phyloP scores from a whole-genome alignment of 64 coral and sea anemone genomes.

The Stylophora pistillata region DNA sequence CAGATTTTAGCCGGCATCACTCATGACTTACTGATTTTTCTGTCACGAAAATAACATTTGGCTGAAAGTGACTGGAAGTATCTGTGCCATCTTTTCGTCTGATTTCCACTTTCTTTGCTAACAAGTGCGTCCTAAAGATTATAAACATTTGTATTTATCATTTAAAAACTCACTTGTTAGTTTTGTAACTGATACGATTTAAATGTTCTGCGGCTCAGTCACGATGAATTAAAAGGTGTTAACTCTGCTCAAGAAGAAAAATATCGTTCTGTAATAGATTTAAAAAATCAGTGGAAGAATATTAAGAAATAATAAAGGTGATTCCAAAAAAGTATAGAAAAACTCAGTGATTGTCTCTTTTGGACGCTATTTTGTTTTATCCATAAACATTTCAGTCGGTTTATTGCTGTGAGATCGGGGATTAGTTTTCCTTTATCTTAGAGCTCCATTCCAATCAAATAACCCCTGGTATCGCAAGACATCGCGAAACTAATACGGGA shows the following conservation, averaged over 20 bases:
- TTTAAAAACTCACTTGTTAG: neutral
- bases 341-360: neutral
- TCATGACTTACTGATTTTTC: neutral
- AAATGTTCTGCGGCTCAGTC: neutral
- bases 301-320: neutral
- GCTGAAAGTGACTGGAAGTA: neutral
- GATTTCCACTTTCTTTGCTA: neutral
- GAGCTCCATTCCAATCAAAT: neutral
- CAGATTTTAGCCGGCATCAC: too few relatives aligned
- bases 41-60: neutral
- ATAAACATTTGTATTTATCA: slow-evolving; percentile 7
- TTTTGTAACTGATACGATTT: neutral
- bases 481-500: neutral
- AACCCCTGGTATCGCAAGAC: neutral
- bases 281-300: neutral
- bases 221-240: neutral
- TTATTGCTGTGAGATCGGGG: neutral
- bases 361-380: neutral
- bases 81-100: neutral
- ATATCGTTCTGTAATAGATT: neutral
- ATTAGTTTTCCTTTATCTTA: slow-evolving; percentile 25
- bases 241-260: neutral
- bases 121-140: slow-evolving; percentile 6
- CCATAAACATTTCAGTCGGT: neutral
- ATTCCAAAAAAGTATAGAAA: neutral